Base-by-base conservation (phyloP, 2,113 vertebrate species). In the Struthio camelus region DNA sequence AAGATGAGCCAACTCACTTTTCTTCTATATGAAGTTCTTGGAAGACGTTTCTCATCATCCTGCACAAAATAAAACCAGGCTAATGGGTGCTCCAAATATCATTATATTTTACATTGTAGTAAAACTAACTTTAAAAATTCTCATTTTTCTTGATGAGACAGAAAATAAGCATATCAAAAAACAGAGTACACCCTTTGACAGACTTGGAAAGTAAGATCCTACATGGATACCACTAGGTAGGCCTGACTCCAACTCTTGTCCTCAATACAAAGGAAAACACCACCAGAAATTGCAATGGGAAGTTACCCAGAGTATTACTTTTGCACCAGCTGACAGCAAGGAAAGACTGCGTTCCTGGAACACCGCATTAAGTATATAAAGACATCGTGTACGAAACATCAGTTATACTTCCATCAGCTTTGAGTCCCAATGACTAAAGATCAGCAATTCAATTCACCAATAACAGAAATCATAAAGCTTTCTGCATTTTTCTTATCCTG, bases 1-100 rank as follows among this genome's bases (percentile, higher is more conserved):
- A 82, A 40, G 40, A 58, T 18, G 67, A 42, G 42, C 4, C 77
- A 90, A 98, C 97, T 98, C 89, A 98, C 98, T 97, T 97, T 98
- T 89, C 98, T 98, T 97, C 98, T 98, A 23, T 98, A 98, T n/a
- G 99, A 99, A 20, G 99, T 98, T 94, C 98, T 98, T 15, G 99
- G 99, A 81, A 97, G 92, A 94, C 93, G 98, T 75, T 95, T 99
- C 97, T 99, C 98, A 90, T 98, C 97, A 88, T 99, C 98, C 99
- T 99, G 94, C 59, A 97, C 91, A 96, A 93, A 87, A 97, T 65
- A 93, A 44, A 58, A 95, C 17, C 14, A 48, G 80, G 9, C 16
- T 40, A 72, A 44, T 10, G 4, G 5, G 24, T 23, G 17, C 2
- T 92, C 7, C 19, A 75, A 76, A 11, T 30, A 10, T 32, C 65